These are phyloP conservation scores for Bombus polaris DNA, from an alignment of 1,140 invertebrate genomes.

Conservation along the genomic window DNA sequence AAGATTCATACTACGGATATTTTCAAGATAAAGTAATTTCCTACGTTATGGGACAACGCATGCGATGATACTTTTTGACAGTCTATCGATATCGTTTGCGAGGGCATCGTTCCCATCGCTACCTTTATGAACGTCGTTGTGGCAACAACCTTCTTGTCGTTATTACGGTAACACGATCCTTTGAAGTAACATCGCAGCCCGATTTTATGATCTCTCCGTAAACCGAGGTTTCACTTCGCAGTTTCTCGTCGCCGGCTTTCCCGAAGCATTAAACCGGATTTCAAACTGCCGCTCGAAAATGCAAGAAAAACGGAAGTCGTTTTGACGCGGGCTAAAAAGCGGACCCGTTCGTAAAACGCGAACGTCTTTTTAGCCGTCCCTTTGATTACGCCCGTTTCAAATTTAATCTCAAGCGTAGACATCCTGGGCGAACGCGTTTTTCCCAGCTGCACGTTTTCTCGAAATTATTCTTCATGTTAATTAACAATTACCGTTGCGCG, in stretches of 20 bases:
- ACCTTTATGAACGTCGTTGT: conserved; percentile 4
- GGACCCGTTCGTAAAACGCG: not conserved
- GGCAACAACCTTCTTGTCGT: conserved; percentile 37
- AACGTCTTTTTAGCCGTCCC: not conserved
- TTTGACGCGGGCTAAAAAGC: not conserved
- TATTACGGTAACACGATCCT: conserved; percentile 46
- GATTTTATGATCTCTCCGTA: conserved; percentile 44
- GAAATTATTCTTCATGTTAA: conserved; percentile 4
- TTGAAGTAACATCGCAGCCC: conserved; percentile 26
- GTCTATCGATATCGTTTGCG: not conserved
- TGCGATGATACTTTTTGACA: not conserved
- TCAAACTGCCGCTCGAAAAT: conserved; percentile 37
- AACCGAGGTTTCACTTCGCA: conserved; percentile 47
- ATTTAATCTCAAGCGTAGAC: not conserved
- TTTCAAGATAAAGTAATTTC: not conserved
- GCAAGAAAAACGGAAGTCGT: conserved; percentile 40
- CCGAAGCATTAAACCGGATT: conserved; percentile 49
- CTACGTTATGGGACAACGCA: not conserved
- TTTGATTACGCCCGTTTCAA: conserved; percentile 16
- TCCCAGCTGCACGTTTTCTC: not conserved
- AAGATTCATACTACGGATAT: not conserved
- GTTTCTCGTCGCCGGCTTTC: conserved; percentile 42
- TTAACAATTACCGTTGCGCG: not conserved
- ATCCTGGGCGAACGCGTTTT: not conserved
- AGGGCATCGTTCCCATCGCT: conserved; percentile 25